Evolutionary conservation across 2,113 vertebrate species (phyloP).

Genomic region (Seriola quinqueradiata): DNA sequence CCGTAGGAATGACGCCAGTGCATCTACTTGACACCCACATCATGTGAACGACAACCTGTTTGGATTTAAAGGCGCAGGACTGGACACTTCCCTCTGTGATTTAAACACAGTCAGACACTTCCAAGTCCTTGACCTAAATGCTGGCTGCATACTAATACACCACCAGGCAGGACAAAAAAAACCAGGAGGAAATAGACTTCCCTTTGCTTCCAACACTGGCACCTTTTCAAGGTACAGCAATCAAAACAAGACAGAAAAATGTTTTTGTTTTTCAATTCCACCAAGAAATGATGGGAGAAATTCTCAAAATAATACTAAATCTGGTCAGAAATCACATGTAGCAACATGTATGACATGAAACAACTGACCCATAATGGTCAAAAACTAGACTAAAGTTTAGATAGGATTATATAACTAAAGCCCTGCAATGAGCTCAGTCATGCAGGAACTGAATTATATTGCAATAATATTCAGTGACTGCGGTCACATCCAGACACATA

Average conservation of each 20-base stretch:
- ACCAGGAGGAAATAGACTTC: constrained; percentile 4
- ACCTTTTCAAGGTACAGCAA: constrained; percentile 25
- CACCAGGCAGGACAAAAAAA: background rate
- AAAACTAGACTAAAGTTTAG: constrained; percentile 22
- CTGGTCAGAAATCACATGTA: constrained; percentile 20
- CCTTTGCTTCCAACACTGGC: constrained; percentile 31
- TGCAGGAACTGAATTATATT: constrained; percentile 14
- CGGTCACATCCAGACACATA: background rate
- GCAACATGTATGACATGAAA: background rate
- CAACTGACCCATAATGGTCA: background rate
- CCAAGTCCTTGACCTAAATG: constrained; percentile 61
- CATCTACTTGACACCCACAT: constrained; percentile 60
- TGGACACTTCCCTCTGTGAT: constrained; percentile 31
- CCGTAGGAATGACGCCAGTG: constrained; percentile 25
- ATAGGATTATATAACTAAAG: constrained; percentile 23
- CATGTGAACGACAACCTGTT: constrained; percentile 47
- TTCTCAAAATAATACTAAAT: constrained; percentile 30
- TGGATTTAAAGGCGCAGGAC: constrained; percentile 52
- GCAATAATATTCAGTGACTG: background rate
- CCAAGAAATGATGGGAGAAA: background rate
- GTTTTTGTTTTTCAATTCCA: constrained; percentile 20
- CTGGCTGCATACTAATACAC: constrained; percentile 54
- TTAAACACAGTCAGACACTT: constrained; percentile 45
- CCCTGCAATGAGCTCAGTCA: constrained; percentile 18
- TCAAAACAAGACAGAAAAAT: constrained; percentile 2